phyloP scores from a whole-genome alignment of 2,888 invertebrate species.

The Microctonus aethiopoides region DNA sequence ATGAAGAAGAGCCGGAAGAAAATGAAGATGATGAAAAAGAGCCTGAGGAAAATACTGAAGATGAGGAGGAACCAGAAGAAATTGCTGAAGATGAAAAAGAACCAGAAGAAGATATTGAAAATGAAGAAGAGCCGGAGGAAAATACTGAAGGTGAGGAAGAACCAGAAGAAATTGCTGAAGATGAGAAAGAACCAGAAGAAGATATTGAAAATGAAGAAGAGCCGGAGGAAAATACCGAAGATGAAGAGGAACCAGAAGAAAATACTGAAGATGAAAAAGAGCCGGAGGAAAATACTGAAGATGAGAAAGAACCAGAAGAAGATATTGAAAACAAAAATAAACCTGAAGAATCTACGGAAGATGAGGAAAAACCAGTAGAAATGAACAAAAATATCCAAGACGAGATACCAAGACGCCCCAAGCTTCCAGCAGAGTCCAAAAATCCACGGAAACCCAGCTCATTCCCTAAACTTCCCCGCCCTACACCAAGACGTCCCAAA shows the following conservation, averaged over 20 bases:
- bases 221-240: constrained; percentile 14
- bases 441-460: constrained; percentile 3
- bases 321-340: not conserved
- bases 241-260: constrained; percentile 12
- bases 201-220: constrained; percentile 12
- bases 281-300: not conserved
- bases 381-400: not conserved
- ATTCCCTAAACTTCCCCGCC: not conserved
- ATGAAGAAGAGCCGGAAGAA: constrained; percentile 12
- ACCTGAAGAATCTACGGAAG: not conserved
- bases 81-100: not conserved
- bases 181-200: constrained; percentile 16
- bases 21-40: not conserved
- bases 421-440: not conserved
- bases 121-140: constrained; percentile 14
- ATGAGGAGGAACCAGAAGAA: constrained; percentile 3
- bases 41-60: constrained; percentile 9
- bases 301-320: constrained; percentile 8
- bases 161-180: constrained; percentile 21
- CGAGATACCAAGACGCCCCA: not conserved
- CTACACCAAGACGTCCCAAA: not conserved
- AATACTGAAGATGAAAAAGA: not conserved
- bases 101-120: not conserved
- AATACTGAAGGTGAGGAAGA: constrained; percentile 22
- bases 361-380: too few species aligned